Evolutionary conservation across 2,888 invertebrate species (phyloP), one percentile per base, ranked within the genome.

Genomic region (Cephus nigrinus): DNA sequence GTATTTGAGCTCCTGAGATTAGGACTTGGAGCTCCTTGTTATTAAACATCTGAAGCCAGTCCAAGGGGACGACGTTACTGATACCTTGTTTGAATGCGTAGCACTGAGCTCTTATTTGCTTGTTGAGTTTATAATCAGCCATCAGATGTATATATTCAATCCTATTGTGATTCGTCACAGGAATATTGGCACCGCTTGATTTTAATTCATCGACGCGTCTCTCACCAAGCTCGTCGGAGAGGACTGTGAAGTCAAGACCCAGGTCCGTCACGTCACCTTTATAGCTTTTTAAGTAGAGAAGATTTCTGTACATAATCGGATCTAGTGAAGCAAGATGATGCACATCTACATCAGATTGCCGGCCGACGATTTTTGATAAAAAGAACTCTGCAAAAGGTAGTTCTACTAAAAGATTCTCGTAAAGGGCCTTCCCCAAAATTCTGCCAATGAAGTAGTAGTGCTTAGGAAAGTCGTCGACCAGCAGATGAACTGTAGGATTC

Each of bases 61-160:
- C 96, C 32, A 97, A 93, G 74, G 97, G 96, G 76, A 99, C 95
- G 1, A 99, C 98, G 84, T 97, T 97, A 75, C 96, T 96, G 78
- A 99, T 93, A 0, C 99, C 99, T 85, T 96, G 95, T 77, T 97
- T 95, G 91, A 99, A 98, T 35, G 98, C 97, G 75, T 93, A 93
- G 87, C 98, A 97, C 88, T 98, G 98, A 12, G 95, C 94, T 74
- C 96, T 94, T 82, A 97, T 96, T 93, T 98, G 98, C 72, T 94
- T 96, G 92, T 99, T 99, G 76, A 99, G 93, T 92, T 98, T 98
- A 89, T 97, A 98, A 92, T 99, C 98, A 1, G 99, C 98, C 93
- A 99, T 96, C 83, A 98, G 93, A 91, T 99, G 98, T 84, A 99
- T 97, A 91, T 99, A 99, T 92, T 99, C 98, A 89, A 98, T 97